Conservation (phyloP, 2,113 vertebrate species). For the Thamnophis sirtalis region DNA sequence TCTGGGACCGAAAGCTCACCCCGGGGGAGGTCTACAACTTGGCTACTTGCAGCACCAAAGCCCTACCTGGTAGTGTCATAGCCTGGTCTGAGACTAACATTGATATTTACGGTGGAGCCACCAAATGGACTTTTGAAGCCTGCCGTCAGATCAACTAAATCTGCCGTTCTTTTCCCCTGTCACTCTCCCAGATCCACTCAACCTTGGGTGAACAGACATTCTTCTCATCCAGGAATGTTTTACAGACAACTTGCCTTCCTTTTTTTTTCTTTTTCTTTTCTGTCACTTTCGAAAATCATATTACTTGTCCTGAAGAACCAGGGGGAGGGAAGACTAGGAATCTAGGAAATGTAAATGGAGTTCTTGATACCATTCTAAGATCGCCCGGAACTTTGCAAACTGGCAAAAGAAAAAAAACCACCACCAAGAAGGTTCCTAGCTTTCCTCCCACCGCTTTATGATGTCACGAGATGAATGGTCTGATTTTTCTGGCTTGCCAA, state of each 20-base stretch:
- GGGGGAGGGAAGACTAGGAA: not conserved
- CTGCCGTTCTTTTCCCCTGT: conserved; percentile 9
- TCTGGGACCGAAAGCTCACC: conserved; percentile 93
- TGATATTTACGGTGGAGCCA: conserved; percentile 90
- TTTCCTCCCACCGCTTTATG: not conserved
- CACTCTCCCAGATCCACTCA: conserved; percentile 14
- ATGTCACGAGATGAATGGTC: conserved; percentile 1
- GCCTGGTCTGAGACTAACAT: conserved; percentile 90
- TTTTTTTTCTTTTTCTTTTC: conserved; percentile 20
- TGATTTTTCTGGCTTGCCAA: conserved; percentile 72
- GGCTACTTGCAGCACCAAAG: conserved; percentile 91
- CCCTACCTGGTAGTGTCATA: conserved; percentile 85
- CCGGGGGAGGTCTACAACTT: conserved; percentile 86
- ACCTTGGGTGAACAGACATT: conserved; percentile 45
- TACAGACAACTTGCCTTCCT: conserved; percentile 24
- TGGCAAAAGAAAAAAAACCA: not conserved
- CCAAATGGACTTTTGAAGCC: conserved; percentile 95
- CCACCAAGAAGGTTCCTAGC: conserved; percentile 17
- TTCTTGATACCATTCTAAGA: conserved; percentile 31
- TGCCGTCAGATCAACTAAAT: conserved; percentile 91
- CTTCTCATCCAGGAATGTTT: conserved; percentile 42
- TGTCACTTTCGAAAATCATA: conserved; percentile 7
- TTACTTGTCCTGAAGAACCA: conserved; percentile 19
- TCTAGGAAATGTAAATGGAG: conserved; percentile 15
- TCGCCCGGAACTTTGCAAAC: not conserved